These are phyloP conservation scores for Sarcophaga carnaria DNA, from an alignment of 2,888 invertebrate species.

Conservation along the genomic window DNA sequence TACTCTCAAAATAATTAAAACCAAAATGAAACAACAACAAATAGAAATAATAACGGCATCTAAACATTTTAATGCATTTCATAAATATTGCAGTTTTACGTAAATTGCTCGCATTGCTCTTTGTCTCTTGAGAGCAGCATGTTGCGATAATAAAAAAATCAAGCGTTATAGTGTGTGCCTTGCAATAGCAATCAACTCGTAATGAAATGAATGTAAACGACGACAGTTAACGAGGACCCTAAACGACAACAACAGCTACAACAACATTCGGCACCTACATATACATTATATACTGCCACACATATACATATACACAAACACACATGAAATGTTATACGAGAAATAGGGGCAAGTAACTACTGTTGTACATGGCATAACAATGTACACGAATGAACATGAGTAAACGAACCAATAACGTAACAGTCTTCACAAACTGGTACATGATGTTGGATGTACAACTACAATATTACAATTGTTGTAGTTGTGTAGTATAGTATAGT, in stretches of 20 bases:
- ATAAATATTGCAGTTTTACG: conserved; percentile 17
- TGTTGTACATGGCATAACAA: conserved; percentile 44
- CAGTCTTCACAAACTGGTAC: conserved; percentile 19
- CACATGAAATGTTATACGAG: too few species aligned
- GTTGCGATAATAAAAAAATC: background rate
- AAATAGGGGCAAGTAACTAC: conserved; percentile 56
- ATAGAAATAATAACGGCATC: background rate
- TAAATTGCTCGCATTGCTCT: background rate
- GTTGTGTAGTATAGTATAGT: background rate
- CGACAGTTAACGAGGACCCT: conserved; percentile 67
- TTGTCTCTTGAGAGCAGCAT: background rate
- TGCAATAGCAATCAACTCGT: conserved; percentile 56
- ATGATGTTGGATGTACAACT: conserved; percentile 14
- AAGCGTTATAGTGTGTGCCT: conserved; percentile 44
- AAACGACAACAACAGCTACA: conserved; percentile 38
- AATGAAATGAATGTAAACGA: conserved; percentile 59
- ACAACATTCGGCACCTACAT: conserved; percentile 28
- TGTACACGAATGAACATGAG: conserved; percentile 14
- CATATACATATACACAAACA: background rate
- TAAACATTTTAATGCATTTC: background rate
- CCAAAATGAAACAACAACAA: background rate
- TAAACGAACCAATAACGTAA: conserved; percentile 52
- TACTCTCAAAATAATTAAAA: background rate
- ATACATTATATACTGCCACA: background rate
- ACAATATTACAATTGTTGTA: conserved; percentile 42